Evolutionary conservation across 2,797 vertebrate species (phyloP).

Genomic region (Urocyon cinereoargenteus): DNA sequence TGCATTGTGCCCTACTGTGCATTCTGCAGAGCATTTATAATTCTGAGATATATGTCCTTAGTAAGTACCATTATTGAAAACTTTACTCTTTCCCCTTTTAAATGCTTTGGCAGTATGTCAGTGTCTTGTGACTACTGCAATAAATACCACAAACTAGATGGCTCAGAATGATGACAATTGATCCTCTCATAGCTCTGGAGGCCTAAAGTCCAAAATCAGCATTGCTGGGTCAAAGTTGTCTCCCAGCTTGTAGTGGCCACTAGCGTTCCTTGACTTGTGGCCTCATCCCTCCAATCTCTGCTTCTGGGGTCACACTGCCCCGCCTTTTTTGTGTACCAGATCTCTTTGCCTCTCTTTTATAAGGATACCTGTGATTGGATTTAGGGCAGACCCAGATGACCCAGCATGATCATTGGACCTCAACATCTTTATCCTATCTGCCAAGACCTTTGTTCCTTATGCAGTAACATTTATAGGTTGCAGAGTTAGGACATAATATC

Average conservation of each 20-base stretch:
- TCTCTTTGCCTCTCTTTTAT: not conserved
- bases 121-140: not conserved
- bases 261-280: not conserved
- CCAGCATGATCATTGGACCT: not conserved
- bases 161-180: not conserved
- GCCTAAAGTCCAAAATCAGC: not conserved
- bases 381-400: not conserved
- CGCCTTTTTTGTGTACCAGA: not conserved
- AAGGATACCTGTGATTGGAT: not conserved
- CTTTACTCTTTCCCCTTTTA: not conserved
- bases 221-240: not conserved
- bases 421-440: not conserved
- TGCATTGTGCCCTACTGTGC: not conserved
- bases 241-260: not conserved
- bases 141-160: not conserved
- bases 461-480: not conserved
- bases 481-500: not conserved
- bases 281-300: not conserved
- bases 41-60: not conserved
- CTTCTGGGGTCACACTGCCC: not conserved
- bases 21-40: not conserved
- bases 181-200: not conserved
- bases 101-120: not conserved
- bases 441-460: not conserved
- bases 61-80: not conserved